phyloP scores from a whole-genome alignment of 2,797 vertebrate genomes.

The Staurois parvus region DNA sequence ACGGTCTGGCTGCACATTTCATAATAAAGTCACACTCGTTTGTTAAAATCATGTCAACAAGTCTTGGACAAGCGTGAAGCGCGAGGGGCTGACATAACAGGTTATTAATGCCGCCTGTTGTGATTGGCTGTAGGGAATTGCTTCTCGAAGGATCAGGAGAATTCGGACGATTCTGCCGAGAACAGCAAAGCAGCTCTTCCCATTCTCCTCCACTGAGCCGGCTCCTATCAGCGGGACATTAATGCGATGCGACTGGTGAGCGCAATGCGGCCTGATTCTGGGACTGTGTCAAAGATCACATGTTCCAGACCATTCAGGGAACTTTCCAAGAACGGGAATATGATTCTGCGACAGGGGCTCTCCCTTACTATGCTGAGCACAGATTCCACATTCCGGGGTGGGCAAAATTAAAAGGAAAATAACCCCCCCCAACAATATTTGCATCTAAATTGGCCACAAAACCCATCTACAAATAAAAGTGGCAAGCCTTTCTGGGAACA shows the following conservation, averaged over 20 bases:
- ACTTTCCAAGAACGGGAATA: conserved; percentile 32
- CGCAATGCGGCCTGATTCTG: conserved; percentile 3
- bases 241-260: neutral
- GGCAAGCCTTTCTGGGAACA: too few species aligned
- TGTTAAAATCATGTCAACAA: conserved; percentile 23
- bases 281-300: conserved; percentile 17
- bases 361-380: neutral
- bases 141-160: conserved; percentile 27
- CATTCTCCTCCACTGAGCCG: conserved; percentile 13
- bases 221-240: neutral
- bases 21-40: conserved; percentile 24
- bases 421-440: neutral
- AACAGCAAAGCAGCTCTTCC: conserved; percentile 31
- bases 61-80: neutral
- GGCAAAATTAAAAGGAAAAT: too few species aligned
- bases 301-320: neutral
- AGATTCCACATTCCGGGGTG: too few species aligned
- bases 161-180: neutral
- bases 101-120: neutral
- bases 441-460: too few species aligned
- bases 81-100: conserved; percentile 38
- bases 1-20: neutral
- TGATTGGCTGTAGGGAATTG: conserved; percentile 14
- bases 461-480: too few species aligned
- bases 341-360: neutral